Evolutionary conservation across 2,888 invertebrate genomes (phyloP).

Genomic region (Agrochola litura): DNA sequence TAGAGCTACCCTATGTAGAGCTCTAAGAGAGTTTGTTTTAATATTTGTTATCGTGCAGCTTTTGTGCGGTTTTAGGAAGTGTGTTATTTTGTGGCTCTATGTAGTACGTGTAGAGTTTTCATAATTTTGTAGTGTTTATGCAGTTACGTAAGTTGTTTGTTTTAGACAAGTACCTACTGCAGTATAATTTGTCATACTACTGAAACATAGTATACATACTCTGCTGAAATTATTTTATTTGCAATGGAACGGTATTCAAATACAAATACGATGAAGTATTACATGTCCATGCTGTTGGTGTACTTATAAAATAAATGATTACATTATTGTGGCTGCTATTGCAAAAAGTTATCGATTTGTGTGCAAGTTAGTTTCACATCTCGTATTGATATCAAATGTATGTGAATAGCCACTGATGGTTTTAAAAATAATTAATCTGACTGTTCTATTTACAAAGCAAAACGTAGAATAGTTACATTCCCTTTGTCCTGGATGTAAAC

Average conservation of each 20-base stretch:
- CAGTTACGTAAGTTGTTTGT: neutral
- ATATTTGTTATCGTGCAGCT: conserved; percentile 22
- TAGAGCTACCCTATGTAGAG: conserved; percentile 16
- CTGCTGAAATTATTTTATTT: neutral
- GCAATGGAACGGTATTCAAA: neutral
- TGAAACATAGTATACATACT: neutral
- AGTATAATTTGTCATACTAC: too few species aligned
- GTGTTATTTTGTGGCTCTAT: neutral
- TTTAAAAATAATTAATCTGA: too few species aligned
- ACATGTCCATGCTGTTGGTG: too few species aligned
- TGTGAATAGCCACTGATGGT: too few species aligned
- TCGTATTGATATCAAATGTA: too few species aligned
- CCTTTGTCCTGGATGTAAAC: neutral
- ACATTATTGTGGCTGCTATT: too few species aligned
- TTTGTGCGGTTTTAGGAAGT: conserved; percentile 26
- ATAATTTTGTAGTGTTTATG: conserved; percentile 15
- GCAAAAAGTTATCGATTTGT: too few species aligned
- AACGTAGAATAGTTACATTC: neutral
- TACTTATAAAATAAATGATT: too few species aligned
- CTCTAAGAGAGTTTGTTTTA: conserved; percentile 23
- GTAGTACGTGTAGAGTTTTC: conserved; percentile 6
- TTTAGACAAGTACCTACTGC: conserved; percentile 11
- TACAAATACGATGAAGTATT: too few species aligned
- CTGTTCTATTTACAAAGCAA: neutral
- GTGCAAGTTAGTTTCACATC: too few species aligned